A percentile compares a stretch with the other conserved stretches of the same genome.
Conservation (phyloP, 2,888 invertebrate genomes). For the Dendrolimus pini region DNA sequence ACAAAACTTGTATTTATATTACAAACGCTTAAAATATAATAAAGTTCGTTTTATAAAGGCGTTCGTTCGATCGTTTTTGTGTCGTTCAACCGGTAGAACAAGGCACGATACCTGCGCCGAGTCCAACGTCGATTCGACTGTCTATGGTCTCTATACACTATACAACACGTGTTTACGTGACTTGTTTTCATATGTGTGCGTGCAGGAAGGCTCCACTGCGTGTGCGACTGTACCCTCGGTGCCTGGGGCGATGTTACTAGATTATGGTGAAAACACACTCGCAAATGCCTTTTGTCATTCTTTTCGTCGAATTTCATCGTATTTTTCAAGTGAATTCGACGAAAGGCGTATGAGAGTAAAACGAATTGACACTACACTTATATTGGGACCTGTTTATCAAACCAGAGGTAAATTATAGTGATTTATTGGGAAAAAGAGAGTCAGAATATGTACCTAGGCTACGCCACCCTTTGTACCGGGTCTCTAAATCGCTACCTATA, state of each 20-base stretch:
- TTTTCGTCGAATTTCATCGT: too few relatives aligned
- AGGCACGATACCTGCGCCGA: conserved; percentile 50
- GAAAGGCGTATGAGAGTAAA: too few relatives aligned
- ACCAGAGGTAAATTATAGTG: too few relatives aligned
- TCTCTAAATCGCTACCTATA: too few relatives aligned
- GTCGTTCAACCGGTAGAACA: conserved; percentile 57
- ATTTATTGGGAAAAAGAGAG: too few relatives aligned
- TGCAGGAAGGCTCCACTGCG: conserved; percentile 44
- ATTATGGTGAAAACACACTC: conserved; percentile 9
- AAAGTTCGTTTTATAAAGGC: conserved; percentile 39
- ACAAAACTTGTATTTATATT: conserved; percentile 18
- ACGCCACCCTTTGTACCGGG: too few relatives aligned
- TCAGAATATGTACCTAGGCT: too few relatives aligned
- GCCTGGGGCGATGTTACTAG: too few relatives aligned
- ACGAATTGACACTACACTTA: too few relatives aligned
- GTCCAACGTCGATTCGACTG: conserved; percentile 51
- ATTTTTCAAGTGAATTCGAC: too few relatives aligned
- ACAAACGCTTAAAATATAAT: conserved; percentile 26
- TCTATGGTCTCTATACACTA: conserved; percentile 9
- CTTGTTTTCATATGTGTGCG: conserved; percentile 29
- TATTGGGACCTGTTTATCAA: too few relatives aligned
- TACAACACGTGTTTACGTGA: conserved; percentile 36
- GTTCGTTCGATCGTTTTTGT: conserved; percentile 71
- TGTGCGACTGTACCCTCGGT: conserved; percentile 29
- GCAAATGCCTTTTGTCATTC: conserved; percentile 6